A percentile compares a stretch with the other conserved stretches of the same genome.
Conservation (phyloP, 2,888 invertebrate species). For the Flexamia atlantica region DNA sequence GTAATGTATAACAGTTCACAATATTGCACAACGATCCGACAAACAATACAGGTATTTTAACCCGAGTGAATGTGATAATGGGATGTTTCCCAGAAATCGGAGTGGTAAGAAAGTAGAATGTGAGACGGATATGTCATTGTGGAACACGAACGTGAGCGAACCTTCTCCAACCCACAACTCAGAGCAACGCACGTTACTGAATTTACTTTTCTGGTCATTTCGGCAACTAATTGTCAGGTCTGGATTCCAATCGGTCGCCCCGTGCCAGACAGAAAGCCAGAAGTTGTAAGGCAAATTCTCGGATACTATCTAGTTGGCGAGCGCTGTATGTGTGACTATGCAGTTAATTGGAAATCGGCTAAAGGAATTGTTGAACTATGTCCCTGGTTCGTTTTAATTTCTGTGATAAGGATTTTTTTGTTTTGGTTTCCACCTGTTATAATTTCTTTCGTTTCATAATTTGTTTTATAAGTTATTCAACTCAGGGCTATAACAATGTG, state of each 20-base stretch:
- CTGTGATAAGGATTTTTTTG: too few species aligned
- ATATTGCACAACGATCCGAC: too few species aligned
- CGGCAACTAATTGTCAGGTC: neutral
- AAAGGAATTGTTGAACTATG: neutral
- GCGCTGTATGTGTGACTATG: neutral
- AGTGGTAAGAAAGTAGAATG: neutral
- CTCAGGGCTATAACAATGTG: too few species aligned
- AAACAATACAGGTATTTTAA: neutral
- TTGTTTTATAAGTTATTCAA: too few species aligned
- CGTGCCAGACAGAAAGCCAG: neutral
- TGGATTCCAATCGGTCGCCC: neutral
- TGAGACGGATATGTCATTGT: too few species aligned
- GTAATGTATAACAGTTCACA: too few species aligned
- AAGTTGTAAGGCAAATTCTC: neutral
- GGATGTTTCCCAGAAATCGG: neutral
- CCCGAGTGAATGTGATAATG: neutral
- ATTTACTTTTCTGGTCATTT: slow-evolving; percentile 14
- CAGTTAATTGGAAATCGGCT: neutral
- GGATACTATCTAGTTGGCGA: neutral
- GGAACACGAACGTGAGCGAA: neutral
- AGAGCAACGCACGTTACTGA: neutral
- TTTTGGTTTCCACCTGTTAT: too few species aligned
- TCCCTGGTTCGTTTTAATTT: too few species aligned
- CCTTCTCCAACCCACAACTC: neutral
- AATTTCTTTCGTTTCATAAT: too few species aligned